Evolutionary conservation across 64 coral and sea anemone species (phyloP).

Genomic region (Stylophora pistillata): DNA sequence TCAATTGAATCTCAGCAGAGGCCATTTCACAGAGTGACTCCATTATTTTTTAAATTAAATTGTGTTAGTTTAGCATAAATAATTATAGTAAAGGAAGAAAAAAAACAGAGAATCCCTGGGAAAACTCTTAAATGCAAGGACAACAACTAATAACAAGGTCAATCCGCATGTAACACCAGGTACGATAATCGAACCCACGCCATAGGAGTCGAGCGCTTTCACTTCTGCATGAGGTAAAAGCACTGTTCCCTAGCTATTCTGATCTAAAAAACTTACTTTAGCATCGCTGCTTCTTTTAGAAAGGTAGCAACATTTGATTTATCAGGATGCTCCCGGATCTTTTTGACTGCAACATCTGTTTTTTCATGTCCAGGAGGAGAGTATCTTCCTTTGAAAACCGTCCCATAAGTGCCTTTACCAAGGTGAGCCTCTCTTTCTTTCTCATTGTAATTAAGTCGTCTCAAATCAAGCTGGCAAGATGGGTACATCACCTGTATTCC

Average conservation of each 20-base stretch:
- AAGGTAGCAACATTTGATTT: background rate
- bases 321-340: background rate
- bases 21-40: no score
- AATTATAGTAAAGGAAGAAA: no score
- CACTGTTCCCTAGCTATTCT: background rate
- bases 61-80: no score
- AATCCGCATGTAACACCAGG: no score
- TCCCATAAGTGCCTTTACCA: background rate
- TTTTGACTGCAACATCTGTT: background rate
- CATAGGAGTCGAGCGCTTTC: no score
- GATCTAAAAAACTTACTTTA: background rate
- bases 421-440: background rate
- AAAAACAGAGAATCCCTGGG: no score
- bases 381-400: background rate
- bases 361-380: background rate
- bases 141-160: no score
- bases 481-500: slow-evolving; percentile 1
- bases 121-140: no score
- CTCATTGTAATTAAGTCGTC: background rate
- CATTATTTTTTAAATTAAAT: no score
- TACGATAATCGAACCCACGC: no score
- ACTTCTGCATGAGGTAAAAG: no score
- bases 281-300: background rate
- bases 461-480: background rate
- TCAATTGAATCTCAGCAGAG: no score